Evolutionary conservation across 2,113 vertebrate genomes (phyloP).

Genomic region (Dromas ardeola): DNA sequence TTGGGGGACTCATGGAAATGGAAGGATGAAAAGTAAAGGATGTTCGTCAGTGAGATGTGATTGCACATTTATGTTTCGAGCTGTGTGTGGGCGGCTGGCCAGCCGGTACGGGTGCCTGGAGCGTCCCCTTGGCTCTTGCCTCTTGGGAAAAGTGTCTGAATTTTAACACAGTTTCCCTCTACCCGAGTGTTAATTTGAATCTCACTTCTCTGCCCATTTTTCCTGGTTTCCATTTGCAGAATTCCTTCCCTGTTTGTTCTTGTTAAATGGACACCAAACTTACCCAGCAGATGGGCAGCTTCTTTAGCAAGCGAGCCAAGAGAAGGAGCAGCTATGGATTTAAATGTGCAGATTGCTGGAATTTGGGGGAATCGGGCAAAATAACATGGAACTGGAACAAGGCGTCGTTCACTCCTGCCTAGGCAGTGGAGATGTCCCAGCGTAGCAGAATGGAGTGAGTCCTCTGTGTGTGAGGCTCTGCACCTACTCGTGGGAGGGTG

Average conservation of each 20-base stretch:
- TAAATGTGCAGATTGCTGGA: not conserved
- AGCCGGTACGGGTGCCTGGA: fast-evolving
- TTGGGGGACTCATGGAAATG: not conserved
- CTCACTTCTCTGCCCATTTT: not conserved
- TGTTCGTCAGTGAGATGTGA: not conserved
- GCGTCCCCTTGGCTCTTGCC: not conserved
- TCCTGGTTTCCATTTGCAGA: not conserved
- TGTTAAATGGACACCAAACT: not conserved
- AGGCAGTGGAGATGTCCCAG: not conserved
- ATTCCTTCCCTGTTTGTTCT: not conserved
- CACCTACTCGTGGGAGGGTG: not conserved
- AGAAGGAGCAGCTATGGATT: not conserved
- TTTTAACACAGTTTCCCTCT: not conserved
- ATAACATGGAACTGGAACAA: not conserved
- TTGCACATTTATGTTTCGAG: fast-evolving
- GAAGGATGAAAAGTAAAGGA: not conserved
- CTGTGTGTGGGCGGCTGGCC: fast-evolving
- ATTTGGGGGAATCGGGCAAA: not conserved
- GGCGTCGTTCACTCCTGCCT: not conserved
- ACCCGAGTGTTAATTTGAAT: not conserved
- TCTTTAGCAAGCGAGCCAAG: not conserved
- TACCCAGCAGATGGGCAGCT: fast-evolving
- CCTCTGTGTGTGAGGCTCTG: not conserved
- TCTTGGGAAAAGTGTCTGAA: not conserved
- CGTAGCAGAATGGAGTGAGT: fast-evolving